These are phyloP conservation scores for Thumatha senex DNA, from an alignment of 2,888 invertebrate species.

Conservation along the genomic window DNA sequence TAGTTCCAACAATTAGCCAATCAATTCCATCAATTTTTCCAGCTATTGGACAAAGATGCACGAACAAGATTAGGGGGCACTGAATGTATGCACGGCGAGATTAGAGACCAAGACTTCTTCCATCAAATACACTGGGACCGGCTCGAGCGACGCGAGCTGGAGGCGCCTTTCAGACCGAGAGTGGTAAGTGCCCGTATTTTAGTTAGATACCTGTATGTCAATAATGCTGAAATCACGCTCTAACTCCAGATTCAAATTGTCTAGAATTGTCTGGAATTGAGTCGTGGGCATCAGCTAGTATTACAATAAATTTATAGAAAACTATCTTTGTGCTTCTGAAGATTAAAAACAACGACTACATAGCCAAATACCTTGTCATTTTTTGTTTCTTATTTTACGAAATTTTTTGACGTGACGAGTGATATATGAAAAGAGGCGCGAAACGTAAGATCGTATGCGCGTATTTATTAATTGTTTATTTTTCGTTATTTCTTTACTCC, in stretches of 20 bases:
- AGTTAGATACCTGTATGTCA: background rate
- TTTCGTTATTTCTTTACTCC: too few species aligned
- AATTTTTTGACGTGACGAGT: too few species aligned
- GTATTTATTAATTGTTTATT: too few species aligned
- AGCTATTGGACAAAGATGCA: conserved; percentile 96
- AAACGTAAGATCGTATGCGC: too few species aligned
- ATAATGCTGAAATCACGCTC: too few species aligned
- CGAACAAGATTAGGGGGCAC: conserved; percentile 94
- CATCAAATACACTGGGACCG: conserved; percentile 93
- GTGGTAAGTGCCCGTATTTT: conserved; percentile 85
- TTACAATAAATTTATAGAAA: too few species aligned
- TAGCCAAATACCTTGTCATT: too few species aligned
- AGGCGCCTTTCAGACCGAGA: conserved; percentile 97
- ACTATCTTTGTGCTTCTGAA: too few species aligned
- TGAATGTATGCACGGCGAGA: conserved; percentile 94
- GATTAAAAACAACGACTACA: too few species aligned
- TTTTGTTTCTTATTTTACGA: too few species aligned
- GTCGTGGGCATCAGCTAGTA: background rate
- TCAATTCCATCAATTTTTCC: conserved; percentile 9
- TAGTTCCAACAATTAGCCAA: background rate
- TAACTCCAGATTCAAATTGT: too few species aligned
- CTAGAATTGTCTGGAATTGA: background rate
- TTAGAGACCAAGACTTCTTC: conserved; percentile 97
- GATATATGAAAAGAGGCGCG: too few species aligned
- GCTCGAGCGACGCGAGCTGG: conserved; percentile 93